Percentiles rank a stretch among this genome's conserved stretches.
These are phyloP conservation scores for Pristionchus pacificus DNA, from an alignment of 1,140 invertebrate genomes.

Conservation along the genomic window DNA sequence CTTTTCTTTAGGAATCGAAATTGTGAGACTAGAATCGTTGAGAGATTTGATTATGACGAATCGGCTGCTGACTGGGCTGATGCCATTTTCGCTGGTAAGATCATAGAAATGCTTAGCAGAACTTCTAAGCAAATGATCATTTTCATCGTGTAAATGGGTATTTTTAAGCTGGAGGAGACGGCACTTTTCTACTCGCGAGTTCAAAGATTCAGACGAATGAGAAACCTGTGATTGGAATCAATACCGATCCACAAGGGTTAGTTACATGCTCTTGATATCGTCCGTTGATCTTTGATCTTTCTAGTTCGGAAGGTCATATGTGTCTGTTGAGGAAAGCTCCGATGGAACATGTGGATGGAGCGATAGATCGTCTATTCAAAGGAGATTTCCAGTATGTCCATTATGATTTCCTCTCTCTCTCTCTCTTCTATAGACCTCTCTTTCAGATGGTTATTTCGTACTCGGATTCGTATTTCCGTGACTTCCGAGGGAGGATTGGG, in stretches of 20 bases:
- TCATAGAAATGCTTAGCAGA: too few species aligned
- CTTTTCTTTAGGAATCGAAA: constrained; percentile 31
- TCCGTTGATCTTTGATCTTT: neutral
- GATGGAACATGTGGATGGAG: constrained; percentile 67
- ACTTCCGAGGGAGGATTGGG: constrained; percentile 66
- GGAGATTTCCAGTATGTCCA: constrained; percentile 65
- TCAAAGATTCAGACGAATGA: constrained; percentile 71
- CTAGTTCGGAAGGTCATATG: constrained; percentile 79
- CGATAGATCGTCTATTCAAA: constrained; percentile 67
- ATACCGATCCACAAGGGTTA: constrained; percentile 78
- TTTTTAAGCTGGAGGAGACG: constrained; percentile 95
- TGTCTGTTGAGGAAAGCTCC: constrained; percentile 76
- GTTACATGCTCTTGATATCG: constrained; percentile 4
- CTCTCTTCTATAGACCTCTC: constrained; percentile 2
- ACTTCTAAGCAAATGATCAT: too few species aligned
- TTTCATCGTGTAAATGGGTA: too few species aligned
- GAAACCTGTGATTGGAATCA: constrained; percentile 90
- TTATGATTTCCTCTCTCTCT: constrained; percentile 1
- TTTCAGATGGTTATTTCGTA: constrained; percentile 73
- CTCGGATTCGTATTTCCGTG: constrained; percentile 79
- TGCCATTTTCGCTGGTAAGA: constrained; percentile 73
- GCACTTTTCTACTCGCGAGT: constrained; percentile 88
- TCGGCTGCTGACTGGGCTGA: constrained; percentile 85
- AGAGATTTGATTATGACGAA: constrained; percentile 41
- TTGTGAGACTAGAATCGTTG: constrained; percentile 37